Evolutionary conservation across 2,797 vertebrate genomes (phyloP).

Genomic region (Mycteria americana): DNA sequence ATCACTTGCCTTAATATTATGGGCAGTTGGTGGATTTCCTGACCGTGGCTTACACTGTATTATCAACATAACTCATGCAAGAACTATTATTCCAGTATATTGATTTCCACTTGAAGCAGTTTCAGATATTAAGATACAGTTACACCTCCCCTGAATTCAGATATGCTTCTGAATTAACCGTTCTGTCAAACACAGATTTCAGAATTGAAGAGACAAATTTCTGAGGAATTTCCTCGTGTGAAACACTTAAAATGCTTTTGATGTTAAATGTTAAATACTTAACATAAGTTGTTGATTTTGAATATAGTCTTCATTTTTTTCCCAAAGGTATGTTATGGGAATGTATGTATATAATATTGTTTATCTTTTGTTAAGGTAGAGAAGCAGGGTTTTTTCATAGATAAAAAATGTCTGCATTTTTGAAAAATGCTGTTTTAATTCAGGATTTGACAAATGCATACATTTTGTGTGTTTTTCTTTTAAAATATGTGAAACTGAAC

Average conservation of each 20-base stretch:
- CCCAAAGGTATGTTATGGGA: not conserved
- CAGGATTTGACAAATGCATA: not conserved
- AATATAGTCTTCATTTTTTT: not conserved
- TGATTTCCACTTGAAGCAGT: not conserved
- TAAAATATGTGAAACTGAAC: not conserved
- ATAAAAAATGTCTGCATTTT: not conserved
- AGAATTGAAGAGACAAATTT: not conserved
- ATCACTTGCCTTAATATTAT: not conserved
- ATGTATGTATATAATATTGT: not conserved
- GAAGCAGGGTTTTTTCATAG: not conserved
- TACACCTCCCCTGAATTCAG: not conserved
- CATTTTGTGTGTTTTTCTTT: not conserved
- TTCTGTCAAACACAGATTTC: not conserved
- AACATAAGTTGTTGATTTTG: not conserved
- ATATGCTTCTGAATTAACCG: not conserved
- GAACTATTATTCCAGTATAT: not conserved
- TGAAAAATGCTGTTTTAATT: not conserved
- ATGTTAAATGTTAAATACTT: not conserved
- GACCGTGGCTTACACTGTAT: not conserved
- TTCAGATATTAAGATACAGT: not conserved
- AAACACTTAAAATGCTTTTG: not conserved
- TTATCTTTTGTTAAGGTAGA: not conserved
- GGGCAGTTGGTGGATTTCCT: not conserved
- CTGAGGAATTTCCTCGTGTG: not conserved
- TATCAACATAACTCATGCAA: not conserved